Conservation (phyloP, 2,113 vertebrate species). For the Motacilla tschutschensis region DNA sequence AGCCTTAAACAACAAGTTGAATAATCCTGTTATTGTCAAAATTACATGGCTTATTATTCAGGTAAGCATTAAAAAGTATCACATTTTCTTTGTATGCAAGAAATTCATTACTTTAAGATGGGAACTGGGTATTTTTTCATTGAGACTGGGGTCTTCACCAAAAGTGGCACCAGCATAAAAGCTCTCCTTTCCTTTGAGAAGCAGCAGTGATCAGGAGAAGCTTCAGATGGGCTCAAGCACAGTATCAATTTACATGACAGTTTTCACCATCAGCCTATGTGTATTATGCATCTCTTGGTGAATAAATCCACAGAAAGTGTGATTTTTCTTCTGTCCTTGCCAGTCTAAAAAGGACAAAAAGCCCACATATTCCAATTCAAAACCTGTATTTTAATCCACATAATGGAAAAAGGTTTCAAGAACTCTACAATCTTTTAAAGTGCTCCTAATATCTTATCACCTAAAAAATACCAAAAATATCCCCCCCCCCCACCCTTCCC, state of each 20-base stretch:
- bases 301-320: not conserved
- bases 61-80: not conserved
- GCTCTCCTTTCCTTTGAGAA: not conserved
- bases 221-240: not conserved
- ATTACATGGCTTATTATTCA: not conserved
- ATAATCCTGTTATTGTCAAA: not conserved
- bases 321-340: not conserved
- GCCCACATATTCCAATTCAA: not conserved
- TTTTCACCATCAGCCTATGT: not conserved
- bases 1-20: not conserved
- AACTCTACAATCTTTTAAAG: not conserved
- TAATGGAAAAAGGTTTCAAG: not conserved
- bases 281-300: not conserved
- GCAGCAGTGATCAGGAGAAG: not conserved
- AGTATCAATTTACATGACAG: not conserved
- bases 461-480: not conserved
- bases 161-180: not conserved
- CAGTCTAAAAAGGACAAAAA: not conserved
- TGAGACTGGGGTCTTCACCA: not conserved
- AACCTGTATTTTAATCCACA: not conserved
- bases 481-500: too few species aligned
- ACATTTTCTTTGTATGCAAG: not conserved
- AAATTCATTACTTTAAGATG: not conserved
- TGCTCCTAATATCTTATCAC: not conserved
- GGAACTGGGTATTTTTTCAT: not conserved